Evolutionary conservation across 2,797 vertebrate species (phyloP), one percentile per base, ranked within the genome.

Genomic region (Nyctibius grandis): DNA sequence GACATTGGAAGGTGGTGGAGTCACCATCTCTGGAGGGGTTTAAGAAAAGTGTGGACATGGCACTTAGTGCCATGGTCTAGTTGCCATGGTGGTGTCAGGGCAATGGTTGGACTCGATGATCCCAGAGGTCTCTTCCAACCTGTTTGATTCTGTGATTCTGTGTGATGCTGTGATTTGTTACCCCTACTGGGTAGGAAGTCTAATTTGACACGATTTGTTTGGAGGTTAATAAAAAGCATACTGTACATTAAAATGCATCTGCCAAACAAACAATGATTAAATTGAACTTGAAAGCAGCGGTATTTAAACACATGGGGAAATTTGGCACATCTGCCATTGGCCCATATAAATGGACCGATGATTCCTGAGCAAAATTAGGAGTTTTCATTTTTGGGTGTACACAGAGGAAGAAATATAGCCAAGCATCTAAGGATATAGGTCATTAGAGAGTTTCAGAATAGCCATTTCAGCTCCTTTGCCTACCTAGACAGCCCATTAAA

Each of bases 291-390:
- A 96, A 97, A 96, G 93, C 69, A 95, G 75, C 81, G 79, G 91
- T 88, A 95, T 97, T 97, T 97, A 97, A 97, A 97, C 96, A 87
- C 80, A 96, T 94, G 94, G 90, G 94, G 54, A 95, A 93, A 96
- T 95, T 90, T 83, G 96, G n/a, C 50, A 85, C 5, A 1, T 54
- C 89, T 97, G 83, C 90, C 87, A 54, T 76, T 92, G 88, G 85
- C 76, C 22, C 25, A 51, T 73, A 69, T 89, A 97, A 97, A 91
- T 65, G 60, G 63, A 61, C 50, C 88, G 89, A 54, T 92, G 91
- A 95, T 95, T 96, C 82, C 85, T 87, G 76, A 87, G 96, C 77
- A 95, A 78, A 97, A 94, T 90, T 72, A 56, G 11, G 36, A 85
- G 60, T 78, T 92, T 94, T 89, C 86, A 53, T 84, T 38, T 85